Base-by-base conservation (phyloP, 2,888 invertebrate species). In the Galeopsomyia nigrocyanea region DNA sequence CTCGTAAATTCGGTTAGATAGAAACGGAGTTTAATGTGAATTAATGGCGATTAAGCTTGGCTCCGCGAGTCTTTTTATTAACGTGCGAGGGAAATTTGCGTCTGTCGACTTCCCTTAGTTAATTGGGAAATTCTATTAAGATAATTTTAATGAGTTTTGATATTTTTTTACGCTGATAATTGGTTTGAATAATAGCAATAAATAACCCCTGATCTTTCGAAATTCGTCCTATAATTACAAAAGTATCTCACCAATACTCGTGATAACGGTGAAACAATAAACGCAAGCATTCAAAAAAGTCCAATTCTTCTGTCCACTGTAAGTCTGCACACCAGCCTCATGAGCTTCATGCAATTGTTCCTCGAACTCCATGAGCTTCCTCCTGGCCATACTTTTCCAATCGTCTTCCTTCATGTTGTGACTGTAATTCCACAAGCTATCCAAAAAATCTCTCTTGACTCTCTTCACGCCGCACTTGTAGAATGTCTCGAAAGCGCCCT, bases 391-490 rank as follows among this genome's bases (percentile, higher is more conserved):
- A 14, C 93, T 93, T 82, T 95, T 95, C 96, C 96, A 96, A 82
- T 96, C 95, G 63, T 96, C 95, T 84, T 95, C 95, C 68, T 92
- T 90, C 87, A 95, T 87, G 82, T 92, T 92, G 84, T 94, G 94
- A 85, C 95, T 95, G 73, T 92, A 91, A 66, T 90, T 88, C 95
- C 96, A 95, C 55, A 97, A 88, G 75, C 90, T 89, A 80, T 95
- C 95, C 71, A 96, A 91, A 78, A 96, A 95, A 84, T 95, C 94
- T 6, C 96, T 88, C 82, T 95, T 95, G 0, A 96, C 94, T 79
- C 94, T 89, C 79, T 95, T 94, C 56, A 95, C 94, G 10, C 95
- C 94, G 82, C 95, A 95, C 87, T 96, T 96, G 87, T 94, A 95
- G 76, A 93, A 93, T 75, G 93, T 91, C 82, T 97, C 96, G 79